phyloP scores from a whole-genome alignment of 2,888 invertebrate genomes.

The Ophraella communa region DNA sequence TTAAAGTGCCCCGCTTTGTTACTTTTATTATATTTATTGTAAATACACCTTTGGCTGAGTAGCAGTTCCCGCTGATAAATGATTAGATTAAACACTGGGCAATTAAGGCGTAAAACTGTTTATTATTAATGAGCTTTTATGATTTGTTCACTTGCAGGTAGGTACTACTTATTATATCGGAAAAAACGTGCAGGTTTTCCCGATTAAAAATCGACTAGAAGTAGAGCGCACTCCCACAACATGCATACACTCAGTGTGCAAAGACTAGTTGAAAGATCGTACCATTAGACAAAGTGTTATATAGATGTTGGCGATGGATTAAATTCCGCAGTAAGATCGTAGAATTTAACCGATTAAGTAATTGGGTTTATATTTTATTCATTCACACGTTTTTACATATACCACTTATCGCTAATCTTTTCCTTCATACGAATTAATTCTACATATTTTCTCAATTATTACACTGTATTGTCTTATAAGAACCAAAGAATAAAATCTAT shows the following conservation, averaged over 20 bases:
- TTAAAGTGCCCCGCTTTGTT: background rate
- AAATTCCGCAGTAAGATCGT: background rate
- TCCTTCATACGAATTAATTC: too few species aligned
- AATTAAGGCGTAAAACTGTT: constrained; percentile 44
- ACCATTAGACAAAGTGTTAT: constrained; percentile 27
- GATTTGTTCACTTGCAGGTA: constrained; percentile 40
- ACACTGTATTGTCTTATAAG: too few species aligned
- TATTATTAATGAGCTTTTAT: constrained; percentile 39
- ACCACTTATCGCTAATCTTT: too few species aligned
- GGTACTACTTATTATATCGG: constrained; percentile 34
- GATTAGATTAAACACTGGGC: constrained; percentile 40
- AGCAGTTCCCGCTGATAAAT: constrained; percentile 38
- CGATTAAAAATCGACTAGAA: constrained; percentile 44
- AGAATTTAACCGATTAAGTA: too few species aligned
- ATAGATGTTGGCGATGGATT: constrained; percentile 2
- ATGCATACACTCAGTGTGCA: too few species aligned
- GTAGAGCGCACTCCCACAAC: constrained; percentile 48
- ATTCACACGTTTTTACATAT: too few species aligned
- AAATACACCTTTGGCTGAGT: constrained; percentile 3
- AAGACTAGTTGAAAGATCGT: constrained; percentile 33
- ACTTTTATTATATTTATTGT: background rate
- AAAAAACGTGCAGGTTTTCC: constrained; percentile 46
- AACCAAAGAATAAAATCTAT: too few species aligned
- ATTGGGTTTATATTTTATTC: too few species aligned
- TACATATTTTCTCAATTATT: too few species aligned